Percentiles rank a stretch among this genome's conserved stretches.
Conservation (phyloP, 2,888 invertebrate species). For the Graphium colonna region DNA sequence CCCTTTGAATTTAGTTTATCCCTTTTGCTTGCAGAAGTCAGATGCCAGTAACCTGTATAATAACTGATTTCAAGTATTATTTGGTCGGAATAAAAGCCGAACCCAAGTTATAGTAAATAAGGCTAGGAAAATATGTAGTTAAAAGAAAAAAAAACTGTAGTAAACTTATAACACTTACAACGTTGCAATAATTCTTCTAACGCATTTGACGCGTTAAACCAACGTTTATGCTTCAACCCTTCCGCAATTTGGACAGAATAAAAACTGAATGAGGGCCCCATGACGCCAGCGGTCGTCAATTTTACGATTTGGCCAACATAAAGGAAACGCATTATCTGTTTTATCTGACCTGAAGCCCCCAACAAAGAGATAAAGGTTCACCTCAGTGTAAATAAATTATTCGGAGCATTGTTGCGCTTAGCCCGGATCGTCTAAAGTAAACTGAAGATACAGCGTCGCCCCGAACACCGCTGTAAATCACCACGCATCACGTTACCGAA, state of each 20-base stretch:
- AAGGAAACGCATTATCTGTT: constrained; percentile 70
- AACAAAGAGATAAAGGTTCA: constrained; percentile 73
- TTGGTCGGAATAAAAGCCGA: too few relatives aligned
- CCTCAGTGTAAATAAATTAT: constrained; percentile 73
- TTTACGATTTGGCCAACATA: constrained; percentile 67
- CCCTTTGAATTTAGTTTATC: too few relatives aligned
- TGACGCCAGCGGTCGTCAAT: constrained; percentile 49
- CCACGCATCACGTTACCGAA: constrained; percentile 57
- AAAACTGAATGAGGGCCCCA: constrained; percentile 48
- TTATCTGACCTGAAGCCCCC: constrained; percentile 67
- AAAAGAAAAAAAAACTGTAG: too few relatives aligned
- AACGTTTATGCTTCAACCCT: constrained; percentile 31
- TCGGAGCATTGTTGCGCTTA: constrained; percentile 53
- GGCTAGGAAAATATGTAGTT: too few relatives aligned
- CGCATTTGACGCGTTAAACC: background rate
- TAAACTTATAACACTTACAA: too few relatives aligned
- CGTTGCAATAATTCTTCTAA: background rate
- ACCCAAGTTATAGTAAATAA: too few relatives aligned
- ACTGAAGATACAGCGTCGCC: constrained; percentile 59
- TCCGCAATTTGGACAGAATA: constrained; percentile 29
- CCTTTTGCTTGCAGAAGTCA: too few relatives aligned
- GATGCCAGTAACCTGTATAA: too few relatives aligned
- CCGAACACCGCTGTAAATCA: constrained; percentile 63
- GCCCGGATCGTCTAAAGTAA: constrained; percentile 65
- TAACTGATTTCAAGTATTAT: too few relatives aligned